Base-by-base conservation (phyloP, 2,797 vertebrate species). In the Hypotaenidia okinawae region DNA sequence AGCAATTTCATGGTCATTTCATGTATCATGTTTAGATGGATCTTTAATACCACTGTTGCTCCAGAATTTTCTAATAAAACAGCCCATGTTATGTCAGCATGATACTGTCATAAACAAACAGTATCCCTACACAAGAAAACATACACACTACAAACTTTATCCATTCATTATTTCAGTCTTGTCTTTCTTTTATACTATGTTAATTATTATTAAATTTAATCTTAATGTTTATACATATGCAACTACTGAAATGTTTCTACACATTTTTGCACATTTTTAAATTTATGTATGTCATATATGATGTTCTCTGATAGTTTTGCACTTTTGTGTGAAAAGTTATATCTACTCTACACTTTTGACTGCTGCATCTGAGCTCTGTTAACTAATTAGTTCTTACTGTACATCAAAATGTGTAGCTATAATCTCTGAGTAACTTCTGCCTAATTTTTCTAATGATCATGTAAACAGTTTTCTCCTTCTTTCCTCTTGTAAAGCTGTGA, bases 331-430 rank as follows among this genome's bases (percentile, higher is more conserved):
- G 55, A 76, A 90, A 90, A 64, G 8, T 80, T 86, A 93, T 52
- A 59, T 81, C 94, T 96, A 97, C 95, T 95, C 91, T 58, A 84
- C 58, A 87, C 94, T 96, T 96, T 95, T 97, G 92, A 97, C 94
- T 95, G 91, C 93, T 95, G 94, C 95, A 80, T 94, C 84, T 92
- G 76, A 76, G 75, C 87, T 91, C 51, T 80, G 11, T 47, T 75
- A 79, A 55, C 4, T 59, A 79, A 79, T 55, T 72, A 2, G 54
- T 47, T 18, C 55, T 43, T 74, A 9, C 23, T 72, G 13, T 51
- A 66, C 19, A 35, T 62, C 30, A 43, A 27, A 69, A 2, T 49
- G 73, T 51, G 79, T 3, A 69, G 13, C 22, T 91, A 76, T 69
- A 72, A 47, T 37, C 16, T 86, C 39, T 66, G 10, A 64, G 32